Evolutionary conservation across 1,140 invertebrate genomes (phyloP).

Genomic region (Paralvinella palmiformis): DNA sequence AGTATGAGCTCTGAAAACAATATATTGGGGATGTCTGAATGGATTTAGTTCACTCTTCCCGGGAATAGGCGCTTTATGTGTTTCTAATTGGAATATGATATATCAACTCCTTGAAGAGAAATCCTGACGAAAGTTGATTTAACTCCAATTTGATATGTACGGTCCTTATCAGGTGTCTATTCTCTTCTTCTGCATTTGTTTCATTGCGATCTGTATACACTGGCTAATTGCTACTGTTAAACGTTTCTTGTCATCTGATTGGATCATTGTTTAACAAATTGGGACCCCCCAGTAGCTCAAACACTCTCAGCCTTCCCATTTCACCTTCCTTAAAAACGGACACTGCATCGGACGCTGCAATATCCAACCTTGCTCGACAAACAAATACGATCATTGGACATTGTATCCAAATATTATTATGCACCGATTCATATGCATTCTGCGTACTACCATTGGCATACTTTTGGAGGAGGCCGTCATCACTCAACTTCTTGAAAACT

Average conservation of each 20-base stretch:
- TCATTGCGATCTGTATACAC: neutral
- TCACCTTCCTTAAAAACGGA: too few species aligned
- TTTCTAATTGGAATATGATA: neutral
- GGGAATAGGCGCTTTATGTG: neutral
- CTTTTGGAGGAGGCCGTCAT: neutral
- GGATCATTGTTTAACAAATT: neutral
- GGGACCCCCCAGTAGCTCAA: neutral
- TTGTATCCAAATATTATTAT: neutral
- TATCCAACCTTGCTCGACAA: neutral
- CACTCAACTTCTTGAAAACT: neutral
- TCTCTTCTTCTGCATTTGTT: neutral
- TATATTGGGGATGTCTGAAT: neutral
- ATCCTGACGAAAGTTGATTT: neutral
- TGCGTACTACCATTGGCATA: conserved; percentile 1
- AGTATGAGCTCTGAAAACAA: conserved; percentile 2
- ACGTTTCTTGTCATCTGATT: neutral
- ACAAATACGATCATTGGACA: conserved; percentile 1
- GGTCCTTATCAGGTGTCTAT: conserved; percentile 1
- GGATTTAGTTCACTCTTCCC: neutral
- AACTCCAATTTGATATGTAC: neutral
- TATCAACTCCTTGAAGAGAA: neutral
- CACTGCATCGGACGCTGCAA: conserved; percentile 2
- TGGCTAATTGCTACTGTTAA: neutral
- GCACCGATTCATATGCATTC: conserved; percentile 1
- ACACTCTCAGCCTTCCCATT: too few species aligned